These are phyloP conservation scores for Hippocampus mohnikei DNA, from an alignment of 2,113 vertebrate species.

Conservation along the genomic window DNA sequence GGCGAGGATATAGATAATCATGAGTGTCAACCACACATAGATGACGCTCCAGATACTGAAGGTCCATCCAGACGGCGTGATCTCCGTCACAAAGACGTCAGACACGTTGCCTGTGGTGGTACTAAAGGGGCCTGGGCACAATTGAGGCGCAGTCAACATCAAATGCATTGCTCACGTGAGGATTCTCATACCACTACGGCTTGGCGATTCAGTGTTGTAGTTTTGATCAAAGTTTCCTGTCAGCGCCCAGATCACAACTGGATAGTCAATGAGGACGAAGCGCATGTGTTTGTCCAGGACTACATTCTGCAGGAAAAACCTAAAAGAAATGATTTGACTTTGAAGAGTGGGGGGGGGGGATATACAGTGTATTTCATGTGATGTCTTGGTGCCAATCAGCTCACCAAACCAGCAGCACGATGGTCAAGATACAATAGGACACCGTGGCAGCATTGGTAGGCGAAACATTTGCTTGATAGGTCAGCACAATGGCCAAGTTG, in stretches of 20 bases:
- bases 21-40: conserved; percentile 65
- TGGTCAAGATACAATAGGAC: conserved; percentile 69
- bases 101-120: conserved; percentile 62
- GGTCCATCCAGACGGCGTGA: conserved; percentile 75
- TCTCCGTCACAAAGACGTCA: conserved; percentile 58
- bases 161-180: not conserved
- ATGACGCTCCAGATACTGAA: conserved; percentile 74
- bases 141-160: not conserved
- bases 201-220: too few relatives aligned
- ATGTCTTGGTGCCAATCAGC: not conserved
- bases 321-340: conserved; percentile 4
- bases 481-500: conserved; percentile 75
- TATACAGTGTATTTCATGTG: not conserved
- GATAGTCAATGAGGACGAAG: conserved; percentile 51
- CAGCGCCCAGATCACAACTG: conserved; percentile 58
- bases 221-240: conserved; percentile 61
- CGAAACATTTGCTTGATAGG: conserved; percentile 61
- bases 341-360: not conserved
- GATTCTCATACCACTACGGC: too few relatives aligned
- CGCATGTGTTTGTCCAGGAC: conserved; percentile 54
- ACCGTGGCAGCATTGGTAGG: conserved; percentile 62
- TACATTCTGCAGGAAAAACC: conserved; percentile 59
- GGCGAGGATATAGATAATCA: conserved; percentile 59
- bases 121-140: conserved; percentile 53
- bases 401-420: conserved; percentile 71